A percentile compares a stretch with the other conserved stretches of the same genome.
Evolutionary conservation across 2,797 vertebrate genomes (phyloP).

Genomic region (Bufotes viridis): DNA sequence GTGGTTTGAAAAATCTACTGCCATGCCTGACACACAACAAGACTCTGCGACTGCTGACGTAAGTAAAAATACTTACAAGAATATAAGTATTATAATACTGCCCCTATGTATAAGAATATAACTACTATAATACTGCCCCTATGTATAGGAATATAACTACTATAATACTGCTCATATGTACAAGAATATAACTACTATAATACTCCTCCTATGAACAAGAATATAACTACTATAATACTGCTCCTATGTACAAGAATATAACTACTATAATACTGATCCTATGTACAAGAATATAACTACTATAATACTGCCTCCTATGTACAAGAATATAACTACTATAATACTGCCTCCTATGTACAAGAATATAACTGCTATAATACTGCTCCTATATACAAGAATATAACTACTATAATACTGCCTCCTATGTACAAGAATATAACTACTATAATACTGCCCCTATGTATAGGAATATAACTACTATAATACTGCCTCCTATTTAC

Average conservation of each 20-base stretch:
- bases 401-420: conserved; percentile 4
- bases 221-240: neutral
- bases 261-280: neutral
- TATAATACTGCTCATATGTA: neutral
- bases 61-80: conserved; percentile 47
- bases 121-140: neutral
- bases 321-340: conserved; percentile 3
- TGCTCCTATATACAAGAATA: neutral
- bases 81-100: neutral
- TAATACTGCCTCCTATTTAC: neutral
- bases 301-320: neutral
- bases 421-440: conserved; percentile 6
- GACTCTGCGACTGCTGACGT: conserved; percentile 73
- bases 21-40: conserved; percentile 72
- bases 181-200: conserved; percentile 6
- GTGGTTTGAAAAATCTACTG: conserved; percentile 72
- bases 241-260: conserved; percentile 4
- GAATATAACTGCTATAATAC: conserved; percentile 4
- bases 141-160: neutral
- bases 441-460: conserved; percentile 2
- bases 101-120: neutral
- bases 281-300: neutral
- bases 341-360: neutral
- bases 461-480: conserved; percentile 1
- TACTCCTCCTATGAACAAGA: neutral